Conservation (phyloP, 1,140 invertebrate species). For the Oreohelix idahoensis region DNA sequence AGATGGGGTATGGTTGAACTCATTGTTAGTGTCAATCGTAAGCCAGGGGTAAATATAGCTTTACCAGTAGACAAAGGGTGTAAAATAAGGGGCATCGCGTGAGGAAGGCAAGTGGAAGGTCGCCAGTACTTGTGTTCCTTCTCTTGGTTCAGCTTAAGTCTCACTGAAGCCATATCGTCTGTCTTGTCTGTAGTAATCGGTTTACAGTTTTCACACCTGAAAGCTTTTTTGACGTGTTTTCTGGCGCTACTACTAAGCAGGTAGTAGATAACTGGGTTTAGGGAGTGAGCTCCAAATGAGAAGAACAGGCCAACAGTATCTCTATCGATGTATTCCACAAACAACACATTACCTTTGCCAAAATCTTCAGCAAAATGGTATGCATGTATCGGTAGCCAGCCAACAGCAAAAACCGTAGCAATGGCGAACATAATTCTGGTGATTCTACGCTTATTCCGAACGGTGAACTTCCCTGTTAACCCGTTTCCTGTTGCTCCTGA, state of each 20-base stretch:
- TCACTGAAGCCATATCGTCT: no score
- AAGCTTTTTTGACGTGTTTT: slow-evolving; percentile 84
- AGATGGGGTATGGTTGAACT: no score
- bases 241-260: slow-evolving; percentile 91
- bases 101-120: no score
- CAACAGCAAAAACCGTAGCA: slow-evolving; percentile 89
- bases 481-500: no score
- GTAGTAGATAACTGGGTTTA: slow-evolving; percentile 92
- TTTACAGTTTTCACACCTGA: not conserved
- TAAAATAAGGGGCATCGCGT: no score
- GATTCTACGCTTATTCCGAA: slow-evolving; percentile 76
- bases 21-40: no score
- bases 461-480: no score
- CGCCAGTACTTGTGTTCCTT: no score
- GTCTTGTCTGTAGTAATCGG: not conserved
- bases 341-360: slow-evolving; percentile 84
- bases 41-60: no score
- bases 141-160: no score
- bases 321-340: slow-evolving; percentile 83
- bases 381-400: slow-evolving; percentile 87
- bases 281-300: slow-evolving; percentile 87
- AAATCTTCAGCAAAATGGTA: slow-evolving; percentile 87
- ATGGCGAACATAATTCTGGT: slow-evolving; percentile 90
- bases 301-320: slow-evolving; percentile 78
- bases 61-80: no score